A percentile compares a stretch with the other conserved stretches of the same genome.
These are phyloP conservation scores for Bombus picipes DNA, from an alignment of 1,140 invertebrate genomes.

Conservation along the genomic window DNA sequence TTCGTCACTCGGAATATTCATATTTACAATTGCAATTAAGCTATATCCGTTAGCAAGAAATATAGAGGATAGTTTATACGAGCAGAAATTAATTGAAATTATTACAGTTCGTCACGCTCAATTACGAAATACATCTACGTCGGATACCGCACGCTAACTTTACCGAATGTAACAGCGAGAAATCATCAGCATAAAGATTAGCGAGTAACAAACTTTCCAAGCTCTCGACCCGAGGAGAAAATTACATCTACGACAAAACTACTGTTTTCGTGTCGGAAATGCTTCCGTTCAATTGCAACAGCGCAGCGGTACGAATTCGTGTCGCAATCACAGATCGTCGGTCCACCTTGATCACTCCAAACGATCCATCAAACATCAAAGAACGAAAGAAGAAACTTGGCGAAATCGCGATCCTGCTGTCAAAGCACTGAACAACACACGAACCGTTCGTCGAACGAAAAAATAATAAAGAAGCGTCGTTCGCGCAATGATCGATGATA, in stretches of 20 bases:
- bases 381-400: too few species aligned
- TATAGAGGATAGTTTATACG: too few species aligned
- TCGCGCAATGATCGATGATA: not conserved
- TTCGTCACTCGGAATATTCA: too few species aligned
- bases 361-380: not conserved
- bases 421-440: not conserved
- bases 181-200: not conserved
- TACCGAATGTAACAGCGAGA: too few species aligned
- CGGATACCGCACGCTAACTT: too few species aligned
- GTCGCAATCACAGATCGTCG: not conserved
- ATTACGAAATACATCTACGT: not conserved
- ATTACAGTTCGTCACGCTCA: not conserved
- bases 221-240: not conserved
- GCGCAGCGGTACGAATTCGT: too few species aligned
- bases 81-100: not conserved
- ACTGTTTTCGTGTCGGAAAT: not conserved
- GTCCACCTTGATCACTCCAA: constrained; percentile 11
- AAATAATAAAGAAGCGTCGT: not conserved
- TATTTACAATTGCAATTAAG: too few species aligned
- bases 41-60: too few species aligned
- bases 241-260: not conserved
- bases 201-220: not conserved
- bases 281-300: constrained; percentile 24
- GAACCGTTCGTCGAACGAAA: not conserved
- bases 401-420: not conserved